phyloP scores from a whole-genome alignment of 92 coral and sea anemone genomes.

The Paragorgia papillata region DNA sequence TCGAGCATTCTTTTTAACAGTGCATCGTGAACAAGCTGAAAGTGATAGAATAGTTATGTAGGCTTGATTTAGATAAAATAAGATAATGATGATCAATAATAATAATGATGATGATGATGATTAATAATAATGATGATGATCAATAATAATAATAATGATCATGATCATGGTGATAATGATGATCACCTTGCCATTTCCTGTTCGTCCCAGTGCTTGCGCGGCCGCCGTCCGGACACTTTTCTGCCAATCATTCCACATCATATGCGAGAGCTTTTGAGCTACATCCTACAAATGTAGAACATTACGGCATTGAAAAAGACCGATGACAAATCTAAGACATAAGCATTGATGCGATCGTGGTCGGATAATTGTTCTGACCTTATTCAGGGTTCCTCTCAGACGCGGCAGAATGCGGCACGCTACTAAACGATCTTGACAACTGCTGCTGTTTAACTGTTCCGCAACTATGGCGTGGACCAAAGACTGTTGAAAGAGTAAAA shows the following conservation, averaged over 20 bases:
- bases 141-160: background rate
- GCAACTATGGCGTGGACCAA: slow-evolving; percentile 93
- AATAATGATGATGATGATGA: background rate
- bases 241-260: slow-evolving; percentile 99
- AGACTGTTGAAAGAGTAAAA: slow-evolving; percentile 55
- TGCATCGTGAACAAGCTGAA: slow-evolving; percentile 93
- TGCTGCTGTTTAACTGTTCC: slow-evolving; percentile 89
- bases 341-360: too few relatives aligned
- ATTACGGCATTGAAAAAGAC: background rate
- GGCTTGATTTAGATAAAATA: background rate
- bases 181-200: slow-evolving; percentile 96
- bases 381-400: slow-evolving; percentile 81
- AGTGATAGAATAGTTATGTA: background rate
- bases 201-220: slow-evolving; percentile 94
- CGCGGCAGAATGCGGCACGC: slow-evolving; percentile 93
- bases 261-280: slow-evolving; percentile 85
- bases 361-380: too few relatives aligned
- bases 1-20: slow-evolving; percentile 78
- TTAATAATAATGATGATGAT: background rate
- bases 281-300: slow-evolving; percentile 60
- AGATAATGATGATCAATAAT: background rate
- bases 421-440: slow-evolving; percentile 89
- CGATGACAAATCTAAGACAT: too few relatives aligned
- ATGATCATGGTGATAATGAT: background rate
- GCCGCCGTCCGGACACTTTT: slow-evolving; percentile 91